Percentiles rank a stretch among this genome's conserved stretches.
phyloP scores from a whole-genome alignment of 2,888 invertebrate genomes.

The Eucera pruinosa region DNA sequence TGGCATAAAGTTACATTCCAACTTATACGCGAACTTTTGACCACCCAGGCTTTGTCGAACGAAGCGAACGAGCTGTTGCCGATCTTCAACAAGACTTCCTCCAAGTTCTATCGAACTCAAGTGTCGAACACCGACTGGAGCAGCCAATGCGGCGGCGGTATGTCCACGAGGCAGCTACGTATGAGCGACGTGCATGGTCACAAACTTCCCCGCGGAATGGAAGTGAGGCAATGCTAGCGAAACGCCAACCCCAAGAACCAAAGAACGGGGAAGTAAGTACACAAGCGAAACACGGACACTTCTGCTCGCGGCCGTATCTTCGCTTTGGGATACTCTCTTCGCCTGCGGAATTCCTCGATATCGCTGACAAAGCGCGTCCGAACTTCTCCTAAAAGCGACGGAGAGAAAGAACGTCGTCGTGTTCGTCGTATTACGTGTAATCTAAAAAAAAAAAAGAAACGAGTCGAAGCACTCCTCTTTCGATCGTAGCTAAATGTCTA shows the following conservation, averaged over 20 bases:
- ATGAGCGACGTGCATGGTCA: slow-evolving; percentile 79
- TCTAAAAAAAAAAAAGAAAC: too few species aligned
- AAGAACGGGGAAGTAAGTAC: slow-evolving; percentile 47
- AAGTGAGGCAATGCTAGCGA: slow-evolving; percentile 79
- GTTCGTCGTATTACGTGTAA: too few species aligned
- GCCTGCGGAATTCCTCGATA: too few species aligned
- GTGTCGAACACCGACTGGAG: slow-evolving; percentile 96
- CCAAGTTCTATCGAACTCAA: slow-evolving; percentile 93
- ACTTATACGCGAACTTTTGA: background rate
- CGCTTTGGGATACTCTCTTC: background rate
- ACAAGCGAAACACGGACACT: background rate
- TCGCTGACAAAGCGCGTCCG: too few species aligned
- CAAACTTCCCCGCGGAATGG: slow-evolving; percentile 78
- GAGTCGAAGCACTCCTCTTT: background rate
- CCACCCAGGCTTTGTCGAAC: slow-evolving; percentile 94
- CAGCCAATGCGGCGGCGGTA: slow-evolving; percentile 85
- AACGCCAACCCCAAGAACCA: slow-evolving; percentile 43
- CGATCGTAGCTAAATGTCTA: background rate
- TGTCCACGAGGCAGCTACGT: slow-evolving; percentile 80
- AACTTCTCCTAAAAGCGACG: too few species aligned
- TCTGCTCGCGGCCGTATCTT: background rate
- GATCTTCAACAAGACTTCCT: slow-evolving; percentile 98
- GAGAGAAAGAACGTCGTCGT: too few species aligned
- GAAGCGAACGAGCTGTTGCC: slow-evolving; percentile 99
- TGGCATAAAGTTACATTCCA: background rate